Evolutionary conservation across 2,113 vertebrate genomes (phyloP).

Genomic region (Sebastes fasciatus): DNA sequence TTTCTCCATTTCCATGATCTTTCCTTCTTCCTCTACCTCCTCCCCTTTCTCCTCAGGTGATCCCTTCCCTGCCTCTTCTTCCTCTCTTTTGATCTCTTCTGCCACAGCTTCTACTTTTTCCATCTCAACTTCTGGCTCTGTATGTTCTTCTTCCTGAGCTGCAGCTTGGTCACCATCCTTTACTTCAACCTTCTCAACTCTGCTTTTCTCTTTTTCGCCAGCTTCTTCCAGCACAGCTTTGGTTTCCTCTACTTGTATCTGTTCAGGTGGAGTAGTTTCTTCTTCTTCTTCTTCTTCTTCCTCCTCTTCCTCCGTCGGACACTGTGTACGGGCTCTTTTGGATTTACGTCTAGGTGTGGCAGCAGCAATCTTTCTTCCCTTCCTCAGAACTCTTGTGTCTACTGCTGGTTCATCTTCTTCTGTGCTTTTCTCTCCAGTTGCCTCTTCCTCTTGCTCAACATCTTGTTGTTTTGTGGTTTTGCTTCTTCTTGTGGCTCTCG

Average conservation of each 20-base stretch:
- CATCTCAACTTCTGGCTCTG: constrained; percentile 6
- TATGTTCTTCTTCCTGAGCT: neutral
- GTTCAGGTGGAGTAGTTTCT: neutral
- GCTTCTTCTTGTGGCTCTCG: constrained; percentile 6
- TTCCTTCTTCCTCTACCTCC: neutral
- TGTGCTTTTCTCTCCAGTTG: neutral
- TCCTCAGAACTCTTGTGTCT: constrained; percentile 41
- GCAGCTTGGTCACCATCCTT: neutral
- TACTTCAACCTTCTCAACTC: neutral
- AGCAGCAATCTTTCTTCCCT: constrained; percentile 30
- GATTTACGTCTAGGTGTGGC: constrained; percentile 10
- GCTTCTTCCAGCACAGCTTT: neutral
- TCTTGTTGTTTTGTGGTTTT: constrained; percentile 32
- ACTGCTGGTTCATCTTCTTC: neutral
- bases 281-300: neutral
- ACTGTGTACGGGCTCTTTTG: constrained; percentile 42
- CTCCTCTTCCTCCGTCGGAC: constrained; percentile 6
- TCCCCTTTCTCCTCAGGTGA: neutral
- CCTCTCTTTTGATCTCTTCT: neutral
- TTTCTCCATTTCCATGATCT: neutral
- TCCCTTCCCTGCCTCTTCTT: constrained; percentile 19
- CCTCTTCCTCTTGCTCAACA: neutral
- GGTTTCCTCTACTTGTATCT: neutral
- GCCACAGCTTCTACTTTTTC: neutral
- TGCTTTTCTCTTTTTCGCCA: neutral